Evolutionary conservation across 1,140 invertebrate genomes (phyloP), one percentile per base, ranked within the genome.

Genomic region (Mya arenaria): DNA sequence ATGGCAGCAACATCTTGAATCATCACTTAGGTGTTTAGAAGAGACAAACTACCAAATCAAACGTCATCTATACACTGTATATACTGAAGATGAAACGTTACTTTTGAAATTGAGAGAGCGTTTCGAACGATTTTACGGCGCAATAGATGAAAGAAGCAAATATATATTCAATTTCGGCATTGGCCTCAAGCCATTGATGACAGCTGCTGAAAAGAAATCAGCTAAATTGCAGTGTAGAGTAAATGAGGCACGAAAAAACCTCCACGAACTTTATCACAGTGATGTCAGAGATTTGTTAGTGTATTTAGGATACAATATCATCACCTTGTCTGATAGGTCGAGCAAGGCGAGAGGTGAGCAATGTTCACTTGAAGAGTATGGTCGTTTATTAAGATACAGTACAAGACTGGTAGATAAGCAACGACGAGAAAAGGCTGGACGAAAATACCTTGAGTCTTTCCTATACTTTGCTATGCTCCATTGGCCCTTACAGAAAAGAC

Each of bases 111-210:
- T 66, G 0, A 65, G 74, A 65, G 74, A 77, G 48, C 55, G 62
- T n/a, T 77, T 65, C 25, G 74, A 77, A 66, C 23, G 62, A 17
- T 77, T 77, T 77, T 77, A 77, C 39, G 74, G 74, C 4, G 41
- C 55, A 39, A 6, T n/a, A 28, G 74, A 65, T 52, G n/a, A 19
- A 10, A 65, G 48, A 23, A 65, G 52, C n/a, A 25, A 77, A 28
- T 77, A 65, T 32, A 77, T 28, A 36, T 65, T 77, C 32, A 77
- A 32, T 23, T 65, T 63, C 36, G 74, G 74, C 17, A 32, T 77
- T 10, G 74, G 74, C 36, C 37, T 77, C 4, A 77, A 77, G 36
- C 74, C 62, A n/a, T 39, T 77, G 19, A 77, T 77, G 74, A 60
- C 19, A 23, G 74, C 74, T 8, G 34, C 52, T 13, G 58, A 77